Evolutionary conservation across 2,113 vertebrate genomes (phyloP).

Genomic region (Phycodurus eques): DNA sequence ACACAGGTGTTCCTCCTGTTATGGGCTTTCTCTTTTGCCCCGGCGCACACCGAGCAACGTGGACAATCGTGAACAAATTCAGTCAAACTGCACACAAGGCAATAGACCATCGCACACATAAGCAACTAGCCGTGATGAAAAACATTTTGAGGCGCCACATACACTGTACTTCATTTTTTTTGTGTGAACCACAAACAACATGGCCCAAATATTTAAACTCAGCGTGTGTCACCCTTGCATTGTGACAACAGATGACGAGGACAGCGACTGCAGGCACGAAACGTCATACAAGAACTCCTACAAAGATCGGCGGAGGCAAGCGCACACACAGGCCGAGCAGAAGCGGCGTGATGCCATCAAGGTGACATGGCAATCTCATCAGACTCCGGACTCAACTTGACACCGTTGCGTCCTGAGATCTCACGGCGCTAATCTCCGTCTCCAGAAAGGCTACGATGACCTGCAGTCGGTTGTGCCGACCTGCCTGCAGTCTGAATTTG

Average conservation of each 20-base stretch:
- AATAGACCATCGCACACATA: no score
- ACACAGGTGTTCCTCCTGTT: constrained; percentile 80
- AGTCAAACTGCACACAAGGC: no score
- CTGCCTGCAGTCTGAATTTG: constrained; percentile 90
- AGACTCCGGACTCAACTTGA: not conserved
- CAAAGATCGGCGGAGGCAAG: constrained; percentile 89
- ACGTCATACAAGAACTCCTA: constrained; percentile 84
- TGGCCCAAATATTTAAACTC: not conserved
- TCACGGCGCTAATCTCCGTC: not conserved
- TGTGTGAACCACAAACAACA: no score
- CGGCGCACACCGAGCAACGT: no score
- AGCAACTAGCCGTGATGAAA: no score
- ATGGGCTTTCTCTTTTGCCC: not conserved
- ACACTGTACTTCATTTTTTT: no score
- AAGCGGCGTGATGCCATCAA: constrained; percentile 94
- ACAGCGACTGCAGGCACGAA: constrained; percentile 94
- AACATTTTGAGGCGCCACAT: no score
- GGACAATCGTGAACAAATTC: no score
- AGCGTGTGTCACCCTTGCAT: not conserved
- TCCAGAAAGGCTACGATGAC: constrained; percentile 96
- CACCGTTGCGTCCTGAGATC: not conserved
- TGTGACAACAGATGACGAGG: constrained; percentile 84
- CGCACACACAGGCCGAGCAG: constrained; percentile 92
- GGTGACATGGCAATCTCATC: constrained; percentile 58
- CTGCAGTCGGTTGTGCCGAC: constrained; percentile 94